These are phyloP conservation scores for Ptyas mucosa DNA, from an alignment of 2,113 vertebrate genomes.

Conservation along the genomic window DNA sequence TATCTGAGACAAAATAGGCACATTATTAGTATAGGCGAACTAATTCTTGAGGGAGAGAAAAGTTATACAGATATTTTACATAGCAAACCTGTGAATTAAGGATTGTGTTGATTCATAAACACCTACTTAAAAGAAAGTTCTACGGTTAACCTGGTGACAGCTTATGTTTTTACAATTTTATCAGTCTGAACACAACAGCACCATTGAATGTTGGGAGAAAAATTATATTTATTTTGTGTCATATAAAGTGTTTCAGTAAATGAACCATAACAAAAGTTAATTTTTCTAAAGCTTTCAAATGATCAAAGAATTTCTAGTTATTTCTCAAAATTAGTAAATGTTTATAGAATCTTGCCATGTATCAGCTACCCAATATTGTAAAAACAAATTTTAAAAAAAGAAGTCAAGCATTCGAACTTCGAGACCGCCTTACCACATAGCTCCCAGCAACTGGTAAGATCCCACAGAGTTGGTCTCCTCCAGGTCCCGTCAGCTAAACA, in stretches of 20 bases:
- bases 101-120: slow-evolving; percentile 37
- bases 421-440: no score
- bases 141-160: slow-evolving; percentile 36
- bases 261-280: slow-evolving; percentile 34
- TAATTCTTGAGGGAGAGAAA: slow-evolving; percentile 5
- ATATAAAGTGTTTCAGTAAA: slow-evolving; percentile 57
- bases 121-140: slow-evolving; percentile 49
- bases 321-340: not conserved
- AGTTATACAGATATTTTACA: slow-evolving; percentile 37
- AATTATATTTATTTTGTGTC: slow-evolving; percentile 56
- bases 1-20: not conserved
- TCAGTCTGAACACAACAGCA: slow-evolving; percentile 38
- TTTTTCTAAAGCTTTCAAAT: slow-evolving; percentile 57
- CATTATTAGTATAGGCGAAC: slow-evolving; percentile 24
- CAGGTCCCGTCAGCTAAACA: no score
- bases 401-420: not conserved
- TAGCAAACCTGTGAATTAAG: slow-evolving; percentile 34
- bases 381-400: not conserved
- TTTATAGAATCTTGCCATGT: slow-evolving; percentile 4
- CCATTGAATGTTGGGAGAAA: slow-evolving; percentile 29
- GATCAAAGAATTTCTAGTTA: slow-evolving; percentile 40
- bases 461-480: no score
- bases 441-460: no score
- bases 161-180: slow-evolving; percentile 44
- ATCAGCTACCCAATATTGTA: slow-evolving; percentile 30